Base-by-base conservation (phyloP, 1,140 invertebrate species). In the Formica selysi region DNA sequence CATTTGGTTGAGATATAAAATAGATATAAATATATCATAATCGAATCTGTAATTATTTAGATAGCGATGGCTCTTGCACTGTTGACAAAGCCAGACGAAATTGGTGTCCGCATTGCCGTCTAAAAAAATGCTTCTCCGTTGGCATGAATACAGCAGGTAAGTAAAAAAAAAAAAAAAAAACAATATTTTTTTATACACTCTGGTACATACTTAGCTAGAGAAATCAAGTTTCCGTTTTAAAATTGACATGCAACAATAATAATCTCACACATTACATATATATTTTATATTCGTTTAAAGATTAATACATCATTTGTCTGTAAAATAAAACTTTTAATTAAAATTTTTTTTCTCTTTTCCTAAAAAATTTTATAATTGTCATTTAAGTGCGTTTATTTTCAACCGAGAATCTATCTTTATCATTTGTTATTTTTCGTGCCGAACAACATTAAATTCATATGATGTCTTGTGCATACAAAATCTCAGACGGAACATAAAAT, bases 31-130 rank as follows among this genome's bases (percentile, higher is more conserved):
- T 26, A 29, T 61, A 22, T 68, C 16, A 44, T 68, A 68, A 80
- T 54, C 6, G 5, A 7, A 16, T 11, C 3, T 71, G 1, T 61
- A 44, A 61, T 61, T 5, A 83, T 62, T 32, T 78, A 97, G 97
- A 97, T 84, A 97, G 97, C 32, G 97, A 96, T 85, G 97, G 97
- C n/a, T 95, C 95, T 32, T 98, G 98, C 92, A 93, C 96, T 1
- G 96, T 98, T 26, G 98, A 98, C 93, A 98, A 98, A 95, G 96
- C 97, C 0, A 93, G 98, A 89, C 93, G 98, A 88, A 98, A 98
- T 94, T 98, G 98, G 98, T 98, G 98, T 94, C 98, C 98, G 0
- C 97, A 96, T 90, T 98, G 98, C 92, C 95, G 98, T 71, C 95
- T 98, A 6, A 96, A 97, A 91, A 97, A 97, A 89, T 98, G 98